Conservation (phyloP, 2,797 vertebrate species). For the Hylomyscus alleni region DNA sequence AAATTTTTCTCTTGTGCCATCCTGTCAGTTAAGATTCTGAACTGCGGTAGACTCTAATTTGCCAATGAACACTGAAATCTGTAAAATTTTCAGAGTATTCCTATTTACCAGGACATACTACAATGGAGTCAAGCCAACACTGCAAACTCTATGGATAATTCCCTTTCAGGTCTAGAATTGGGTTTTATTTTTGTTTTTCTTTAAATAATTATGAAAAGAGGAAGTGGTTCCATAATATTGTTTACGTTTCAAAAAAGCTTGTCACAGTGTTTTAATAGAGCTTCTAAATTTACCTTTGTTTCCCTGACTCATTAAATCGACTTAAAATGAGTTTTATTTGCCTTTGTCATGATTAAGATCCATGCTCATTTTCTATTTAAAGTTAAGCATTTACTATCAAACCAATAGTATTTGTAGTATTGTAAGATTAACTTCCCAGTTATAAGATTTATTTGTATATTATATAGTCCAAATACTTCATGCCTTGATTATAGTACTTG, state of each 20-base stretch:
- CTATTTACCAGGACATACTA: not conserved
- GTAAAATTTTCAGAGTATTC: not conserved
- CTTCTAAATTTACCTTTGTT: slow-evolving; percentile 35
- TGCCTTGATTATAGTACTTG: not conserved
- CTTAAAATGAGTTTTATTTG: slow-evolving; percentile 30
- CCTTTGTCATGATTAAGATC: slow-evolving; percentile 33
- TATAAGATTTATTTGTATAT: not conserved
- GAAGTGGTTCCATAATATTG: not conserved
- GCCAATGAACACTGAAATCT: slow-evolving; percentile 3
- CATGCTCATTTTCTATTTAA: not conserved
- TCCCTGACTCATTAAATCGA: not conserved
- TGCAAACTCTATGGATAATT: not conserved
- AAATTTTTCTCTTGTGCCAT: not conserved
- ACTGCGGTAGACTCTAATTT: not conserved
- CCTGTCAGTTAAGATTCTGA: not conserved
- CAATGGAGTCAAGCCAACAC: not conserved
- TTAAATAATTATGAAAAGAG: slow-evolving; percentile 10
- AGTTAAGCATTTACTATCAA: slow-evolving; percentile 23
- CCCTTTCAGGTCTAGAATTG: not conserved
- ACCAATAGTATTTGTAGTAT: not conserved
- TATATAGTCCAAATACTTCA: not conserved
- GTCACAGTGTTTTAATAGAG: slow-evolving; percentile 14
- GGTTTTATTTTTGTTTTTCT: not conserved
- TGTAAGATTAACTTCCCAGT: not conserved
- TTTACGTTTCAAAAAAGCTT: slow-evolving; percentile 47